Conservation (phyloP, 2,797 vertebrate species). For the Pelochelys cantorii region DNA sequence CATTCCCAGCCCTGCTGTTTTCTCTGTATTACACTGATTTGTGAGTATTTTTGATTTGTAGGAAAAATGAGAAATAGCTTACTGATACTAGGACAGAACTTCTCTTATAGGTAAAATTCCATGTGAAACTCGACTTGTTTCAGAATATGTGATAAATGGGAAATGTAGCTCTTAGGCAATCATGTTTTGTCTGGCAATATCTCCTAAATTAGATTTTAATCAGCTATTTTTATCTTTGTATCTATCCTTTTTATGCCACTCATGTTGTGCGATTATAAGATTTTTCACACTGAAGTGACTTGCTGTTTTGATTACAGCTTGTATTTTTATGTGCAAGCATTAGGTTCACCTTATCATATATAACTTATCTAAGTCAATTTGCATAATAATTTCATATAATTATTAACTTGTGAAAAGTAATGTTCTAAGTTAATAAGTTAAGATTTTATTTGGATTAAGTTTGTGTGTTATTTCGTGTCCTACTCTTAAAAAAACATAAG, state of each 20-base stretch:
- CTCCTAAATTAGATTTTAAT: neutral
- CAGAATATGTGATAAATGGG: constrained; percentile 60
- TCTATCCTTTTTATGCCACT: neutral
- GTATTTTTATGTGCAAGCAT: neutral
- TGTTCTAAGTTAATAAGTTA: neutral
- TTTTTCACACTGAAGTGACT: neutral
- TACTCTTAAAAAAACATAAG: neutral
- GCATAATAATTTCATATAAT: neutral
- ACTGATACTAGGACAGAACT: neutral
- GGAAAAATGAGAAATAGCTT: neutral
- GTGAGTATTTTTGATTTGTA: neutral
- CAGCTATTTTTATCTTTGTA: neutral
- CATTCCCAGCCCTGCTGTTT: neutral
- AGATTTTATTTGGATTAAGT: neutral
- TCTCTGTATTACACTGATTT: neutral
- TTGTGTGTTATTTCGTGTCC: neutral
- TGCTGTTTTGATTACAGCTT: neutral
- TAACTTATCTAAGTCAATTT: accelerated
- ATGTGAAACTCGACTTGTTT: constrained; percentile 16
- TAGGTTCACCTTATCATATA: neutral
- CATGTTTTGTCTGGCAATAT: constrained; percentile 44
- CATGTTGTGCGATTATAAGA: neutral
- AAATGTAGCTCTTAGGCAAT: constrained; percentile 51
- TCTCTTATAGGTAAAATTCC: neutral
- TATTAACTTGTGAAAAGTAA: neutral